Conservation (phyloP, 2,797 vertebrate genomes). For the Spondyliosoma cantharus region DNA sequence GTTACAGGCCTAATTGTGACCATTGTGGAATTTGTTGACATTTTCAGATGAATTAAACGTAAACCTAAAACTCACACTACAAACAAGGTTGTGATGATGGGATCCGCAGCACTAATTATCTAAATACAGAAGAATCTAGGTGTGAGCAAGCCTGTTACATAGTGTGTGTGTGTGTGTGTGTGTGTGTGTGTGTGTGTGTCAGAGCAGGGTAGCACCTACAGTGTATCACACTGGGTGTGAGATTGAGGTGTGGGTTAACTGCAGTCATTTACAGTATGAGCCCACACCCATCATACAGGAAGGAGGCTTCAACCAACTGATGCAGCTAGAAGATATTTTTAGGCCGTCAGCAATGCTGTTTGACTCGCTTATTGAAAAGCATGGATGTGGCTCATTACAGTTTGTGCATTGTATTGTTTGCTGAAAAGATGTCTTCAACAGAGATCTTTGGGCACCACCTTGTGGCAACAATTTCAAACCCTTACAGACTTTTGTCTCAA, state of each 20-base stretch:
- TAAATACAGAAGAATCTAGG: background rate
- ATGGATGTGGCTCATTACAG: background rate
- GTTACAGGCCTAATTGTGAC: too few species aligned
- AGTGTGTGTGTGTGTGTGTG: constrained; percentile 9
- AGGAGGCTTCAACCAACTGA: background rate
- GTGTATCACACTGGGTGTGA: constrained; percentile 40
- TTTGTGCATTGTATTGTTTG: background rate
- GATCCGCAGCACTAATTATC: background rate
- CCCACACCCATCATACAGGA: constrained; percentile 31
- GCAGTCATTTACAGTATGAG: constrained; percentile 16
- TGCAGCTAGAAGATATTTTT: constrained; percentile 19
- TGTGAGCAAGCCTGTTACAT: constrained; percentile 11
- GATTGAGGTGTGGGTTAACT: constrained; percentile 17
- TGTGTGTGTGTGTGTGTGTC: constrained; percentile 15
- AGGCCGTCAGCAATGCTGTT: constrained; percentile 14
- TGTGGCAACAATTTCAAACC: constrained; percentile 35
- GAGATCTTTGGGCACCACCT: constrained; percentile 51
- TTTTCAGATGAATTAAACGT: background rate
- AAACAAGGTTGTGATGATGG: background rate
- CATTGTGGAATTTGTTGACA: background rate
- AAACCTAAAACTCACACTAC: rapidly evolving
- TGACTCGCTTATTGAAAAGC: constrained; percentile 21
- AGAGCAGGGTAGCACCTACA: constrained; percentile 15
- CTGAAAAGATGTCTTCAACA: background rate
- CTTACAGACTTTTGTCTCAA: background rate